Conservation (phyloP, 2,888 invertebrate species). For the Yponomeuta evonymella region DNA sequence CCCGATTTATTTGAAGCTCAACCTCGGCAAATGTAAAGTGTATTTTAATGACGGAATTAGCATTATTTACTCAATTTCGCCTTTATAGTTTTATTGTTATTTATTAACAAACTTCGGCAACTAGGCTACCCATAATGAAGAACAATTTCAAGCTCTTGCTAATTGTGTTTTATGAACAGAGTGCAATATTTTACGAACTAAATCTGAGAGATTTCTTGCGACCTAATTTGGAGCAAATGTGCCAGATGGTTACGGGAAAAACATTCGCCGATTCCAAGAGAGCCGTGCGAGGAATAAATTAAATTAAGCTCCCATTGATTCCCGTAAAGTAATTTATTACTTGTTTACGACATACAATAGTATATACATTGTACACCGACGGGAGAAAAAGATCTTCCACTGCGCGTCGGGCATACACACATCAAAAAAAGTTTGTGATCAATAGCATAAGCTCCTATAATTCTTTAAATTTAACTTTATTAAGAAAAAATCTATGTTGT, state of each 20-base stretch:
- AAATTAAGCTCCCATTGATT: neutral
- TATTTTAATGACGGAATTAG: neutral
- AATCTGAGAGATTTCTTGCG: neutral
- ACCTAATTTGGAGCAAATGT: conserved; percentile 7
- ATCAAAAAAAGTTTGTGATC: too few species aligned
- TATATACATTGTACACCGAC: too few species aligned
- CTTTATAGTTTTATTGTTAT: neutral
- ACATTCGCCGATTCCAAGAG: neutral
- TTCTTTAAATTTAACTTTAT: too few species aligned
- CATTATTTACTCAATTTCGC: neutral
- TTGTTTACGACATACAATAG: neutral
- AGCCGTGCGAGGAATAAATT: neutral
- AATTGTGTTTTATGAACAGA: neutral
- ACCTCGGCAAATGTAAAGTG: neutral
- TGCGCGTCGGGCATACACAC: too few species aligned
- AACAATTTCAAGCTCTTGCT: neutral
- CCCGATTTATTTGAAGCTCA: neutral
- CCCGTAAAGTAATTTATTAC: neutral
- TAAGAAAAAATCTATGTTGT: too few species aligned
- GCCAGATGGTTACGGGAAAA: conserved; percentile 1
- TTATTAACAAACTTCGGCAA: neutral
- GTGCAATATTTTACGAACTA: neutral
- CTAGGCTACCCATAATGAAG: neutral
- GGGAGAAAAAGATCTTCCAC: too few species aligned
- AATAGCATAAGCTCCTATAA: too few species aligned